phyloP scores from a whole-genome alignment of 2,797 vertebrate genomes.

The Hyperoplus immaculatus region DNA sequence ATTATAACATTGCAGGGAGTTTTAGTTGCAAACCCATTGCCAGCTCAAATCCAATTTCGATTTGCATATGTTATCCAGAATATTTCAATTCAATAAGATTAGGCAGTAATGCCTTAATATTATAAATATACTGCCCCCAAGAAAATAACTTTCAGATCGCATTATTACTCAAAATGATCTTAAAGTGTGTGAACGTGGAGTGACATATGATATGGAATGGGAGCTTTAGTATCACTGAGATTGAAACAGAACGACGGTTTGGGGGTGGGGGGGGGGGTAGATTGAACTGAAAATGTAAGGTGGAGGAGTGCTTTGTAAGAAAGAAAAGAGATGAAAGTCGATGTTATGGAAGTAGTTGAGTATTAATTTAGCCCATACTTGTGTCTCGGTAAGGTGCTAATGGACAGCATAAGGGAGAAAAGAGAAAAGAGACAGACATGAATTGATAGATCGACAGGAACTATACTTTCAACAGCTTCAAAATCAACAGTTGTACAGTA shows the following conservation, averaged over 20 bases:
- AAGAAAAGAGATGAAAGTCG: conserved; percentile 87
- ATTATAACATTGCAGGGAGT: conserved; percentile 15
- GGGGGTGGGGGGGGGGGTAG: conserved; percentile 17
- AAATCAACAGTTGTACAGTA: conserved; percentile 45
- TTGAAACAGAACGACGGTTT: conserved; percentile 49
- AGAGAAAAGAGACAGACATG: conserved; percentile 88
- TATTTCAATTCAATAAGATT: conserved; percentile 21
- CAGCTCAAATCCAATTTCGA: conserved; percentile 18
- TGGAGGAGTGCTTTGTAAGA: conserved; percentile 35
- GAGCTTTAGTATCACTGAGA: conserved; percentile 27
- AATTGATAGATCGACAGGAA: conserved; percentile 88
- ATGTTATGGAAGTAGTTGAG: conserved; percentile 93
- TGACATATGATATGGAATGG: neutral
- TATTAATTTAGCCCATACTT: conserved; percentile 93
- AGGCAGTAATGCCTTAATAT: neutral
- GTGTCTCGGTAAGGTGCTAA: conserved; percentile 99
- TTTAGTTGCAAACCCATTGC: conserved; percentile 19
- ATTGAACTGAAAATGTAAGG: conserved; percentile 31
- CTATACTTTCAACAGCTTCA: conserved; percentile 75
- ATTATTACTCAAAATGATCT: neutral
- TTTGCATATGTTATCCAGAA: conserved; percentile 15
- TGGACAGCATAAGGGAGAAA: conserved; percentile 94
- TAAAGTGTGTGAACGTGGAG: conserved; percentile 10
- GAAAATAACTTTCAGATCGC: neutral
- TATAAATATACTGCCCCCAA: neutral